A percentile compares a stretch with the other conserved stretches of the same genome.
phyloP scores from a whole-genome alignment of 2,888 invertebrate species.

The Lumbricus terrestris region DNA sequence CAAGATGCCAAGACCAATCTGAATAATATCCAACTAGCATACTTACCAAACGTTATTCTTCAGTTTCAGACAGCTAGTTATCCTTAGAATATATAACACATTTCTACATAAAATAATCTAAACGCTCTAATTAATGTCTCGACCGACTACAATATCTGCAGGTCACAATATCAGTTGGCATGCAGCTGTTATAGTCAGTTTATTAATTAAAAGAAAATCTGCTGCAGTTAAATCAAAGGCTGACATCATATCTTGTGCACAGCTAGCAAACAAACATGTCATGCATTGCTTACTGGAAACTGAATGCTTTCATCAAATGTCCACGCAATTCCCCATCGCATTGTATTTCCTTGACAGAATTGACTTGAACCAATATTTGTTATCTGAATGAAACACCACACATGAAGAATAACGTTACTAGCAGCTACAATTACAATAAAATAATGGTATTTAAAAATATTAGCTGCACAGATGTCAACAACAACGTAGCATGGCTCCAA shows the following conservation, averaged over 20 bases:
- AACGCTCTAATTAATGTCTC: no score
- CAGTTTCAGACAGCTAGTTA: no score
- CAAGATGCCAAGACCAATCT: no score
- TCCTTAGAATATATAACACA: background rate
- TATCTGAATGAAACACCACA: conserved; percentile 42
- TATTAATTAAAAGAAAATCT: background rate
- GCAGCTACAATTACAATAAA: background rate
- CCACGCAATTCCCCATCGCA: conserved; percentile 96
- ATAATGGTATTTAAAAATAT: background rate
- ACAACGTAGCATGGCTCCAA: no score
- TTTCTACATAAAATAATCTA: background rate
- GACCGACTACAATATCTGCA: background rate
- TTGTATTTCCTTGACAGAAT: conserved; percentile 80
- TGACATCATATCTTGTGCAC: background rate
- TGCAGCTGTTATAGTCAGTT: conserved; percentile 40
- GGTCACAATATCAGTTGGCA: background rate
- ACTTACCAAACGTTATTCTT: no score
- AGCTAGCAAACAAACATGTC: background rate
- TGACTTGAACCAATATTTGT: conserved; percentile 67
- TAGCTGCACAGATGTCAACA: background rate
- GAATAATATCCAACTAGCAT: no score
- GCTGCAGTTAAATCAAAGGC: background rate
- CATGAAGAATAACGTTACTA: background rate
- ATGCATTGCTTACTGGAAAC: conserved; percentile 49
- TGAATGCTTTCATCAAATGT: conserved; percentile 56